phyloP scores from a whole-genome alignment of 2,113 vertebrate species.

The Sebastes fasciatus region DNA sequence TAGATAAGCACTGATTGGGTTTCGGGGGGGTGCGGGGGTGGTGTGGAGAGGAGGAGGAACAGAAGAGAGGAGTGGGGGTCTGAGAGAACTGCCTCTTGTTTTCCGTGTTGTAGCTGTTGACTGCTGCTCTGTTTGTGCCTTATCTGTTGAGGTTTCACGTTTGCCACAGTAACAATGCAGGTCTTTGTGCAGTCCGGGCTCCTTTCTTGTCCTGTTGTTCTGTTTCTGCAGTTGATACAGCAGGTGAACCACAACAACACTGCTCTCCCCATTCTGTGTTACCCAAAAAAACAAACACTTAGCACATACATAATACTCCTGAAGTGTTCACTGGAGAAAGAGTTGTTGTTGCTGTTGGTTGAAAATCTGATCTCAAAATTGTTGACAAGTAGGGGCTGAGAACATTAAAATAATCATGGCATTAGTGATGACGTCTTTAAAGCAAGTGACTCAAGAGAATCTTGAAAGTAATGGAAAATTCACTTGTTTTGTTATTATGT shows the following conservation, averaged over 20 bases:
- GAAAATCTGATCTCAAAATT: no score
- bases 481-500: not conserved
- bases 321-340: conserved; percentile 21
- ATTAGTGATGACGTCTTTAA: no score
- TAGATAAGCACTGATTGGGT: conserved; percentile 62
- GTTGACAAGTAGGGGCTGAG: no score
- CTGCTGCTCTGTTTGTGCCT: conserved; percentile 50
- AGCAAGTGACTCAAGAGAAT: no score
- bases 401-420: no score
- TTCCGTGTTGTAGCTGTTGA: conserved; percentile 48
- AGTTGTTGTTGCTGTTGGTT: not conserved
- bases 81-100: conserved; percentile 40
- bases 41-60: conserved; percentile 1
- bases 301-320: not conserved
- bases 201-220: conserved; percentile 54
- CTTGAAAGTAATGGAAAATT: not conserved
- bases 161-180: conserved; percentile 58
- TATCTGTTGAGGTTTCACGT: conserved; percentile 72
- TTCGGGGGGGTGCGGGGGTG: not conserved
- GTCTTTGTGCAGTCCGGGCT: conserved; percentile 58
- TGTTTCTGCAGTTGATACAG: conserved; percentile 55
- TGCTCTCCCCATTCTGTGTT: conserved; percentile 3
- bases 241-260: conserved; percentile 56
- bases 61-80: conserved; percentile 30
- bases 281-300: conserved; percentile 7